phyloP scores from a whole-genome alignment of 2,888 invertebrate genomes.

The Bhutanitis thaidina region DNA sequence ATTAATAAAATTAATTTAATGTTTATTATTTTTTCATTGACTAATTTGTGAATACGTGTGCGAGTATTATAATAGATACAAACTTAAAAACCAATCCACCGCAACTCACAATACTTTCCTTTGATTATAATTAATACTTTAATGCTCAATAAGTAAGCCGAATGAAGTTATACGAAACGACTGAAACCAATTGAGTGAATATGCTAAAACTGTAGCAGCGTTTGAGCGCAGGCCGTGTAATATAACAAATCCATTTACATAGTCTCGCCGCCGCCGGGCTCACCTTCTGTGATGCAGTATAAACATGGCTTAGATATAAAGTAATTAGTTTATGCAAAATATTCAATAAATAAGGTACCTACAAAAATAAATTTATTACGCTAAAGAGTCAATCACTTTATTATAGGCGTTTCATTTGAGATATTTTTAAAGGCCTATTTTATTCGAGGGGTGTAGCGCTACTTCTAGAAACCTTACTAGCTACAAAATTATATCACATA shows the following conservation, averaged over 20 bases:
- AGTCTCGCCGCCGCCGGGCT: slow-evolving; percentile 18
- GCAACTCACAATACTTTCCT: slow-evolving; percentile 4
- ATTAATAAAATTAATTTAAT: neutral
- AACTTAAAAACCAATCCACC: slow-evolving; percentile 6
- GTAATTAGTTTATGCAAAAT: slow-evolving; percentile 1
- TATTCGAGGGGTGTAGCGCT: slow-evolving; percentile 17
- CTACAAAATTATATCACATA: slow-evolving; percentile 27
- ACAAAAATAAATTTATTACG: slow-evolving; percentile 19
- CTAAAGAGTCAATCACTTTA: slow-evolving; percentile 14
- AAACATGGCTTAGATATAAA: slow-evolving; percentile 16
- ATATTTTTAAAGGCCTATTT: slow-evolving; percentile 22
- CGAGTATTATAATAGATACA: neutral
- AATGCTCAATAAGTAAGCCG: neutral
- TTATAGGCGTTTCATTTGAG: slow-evolving; percentile 14
- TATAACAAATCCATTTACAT: slow-evolving; percentile 7
- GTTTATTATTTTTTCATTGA: neutral
- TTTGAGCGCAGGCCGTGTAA: neutral
- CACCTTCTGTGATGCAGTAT: slow-evolving; percentile 18
- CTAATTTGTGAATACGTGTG: slow-evolving; percentile 1
- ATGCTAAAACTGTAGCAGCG: neutral
- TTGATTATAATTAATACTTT: slow-evolving; percentile 11
- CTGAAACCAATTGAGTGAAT: no score
- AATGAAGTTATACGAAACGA: neutral
- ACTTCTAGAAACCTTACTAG: slow-evolving; percentile 31
- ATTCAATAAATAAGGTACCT: slow-evolving; percentile 18